Percentiles rank a stretch among this genome's conserved stretches.
These are phyloP conservation scores for Ornithorhynchus anatinus DNA, from an alignment of 2,113 vertebrate genomes.

Conservation along the genomic window DNA sequence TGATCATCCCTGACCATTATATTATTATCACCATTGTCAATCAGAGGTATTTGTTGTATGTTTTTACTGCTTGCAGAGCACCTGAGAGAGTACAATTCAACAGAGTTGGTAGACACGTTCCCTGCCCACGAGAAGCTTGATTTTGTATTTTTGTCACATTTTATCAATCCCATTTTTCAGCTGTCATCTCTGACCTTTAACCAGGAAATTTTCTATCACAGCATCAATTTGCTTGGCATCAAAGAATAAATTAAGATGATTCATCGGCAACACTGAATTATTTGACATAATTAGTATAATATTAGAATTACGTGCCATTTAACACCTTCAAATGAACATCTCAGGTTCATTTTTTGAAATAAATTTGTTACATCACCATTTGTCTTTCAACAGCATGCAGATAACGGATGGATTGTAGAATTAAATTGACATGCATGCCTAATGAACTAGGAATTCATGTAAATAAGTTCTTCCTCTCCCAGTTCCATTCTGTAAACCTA, in stretches of 20 bases:
- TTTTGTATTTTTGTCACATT: no score
- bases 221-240: neutral
- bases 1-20: no score
- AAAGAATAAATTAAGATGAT: neutral
- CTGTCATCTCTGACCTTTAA: neutral
- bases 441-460: constrained; percentile 31
- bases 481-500: neutral
- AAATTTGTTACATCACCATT: neutral
- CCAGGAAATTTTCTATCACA: neutral
- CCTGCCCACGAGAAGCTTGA: no score
- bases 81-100: no score
- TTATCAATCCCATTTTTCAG: no score
- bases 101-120: no score
- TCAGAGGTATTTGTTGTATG: no score
- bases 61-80: no score
- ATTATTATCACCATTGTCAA: no score
- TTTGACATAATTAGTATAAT: neutral
- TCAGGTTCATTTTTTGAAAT: constrained; percentile 23
- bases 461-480: constrained; percentile 8
- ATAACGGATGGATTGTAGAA: constrained; percentile 25
- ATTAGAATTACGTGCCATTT: neutral
- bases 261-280: no score
- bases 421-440: constrained; percentile 24
- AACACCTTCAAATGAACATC: constrained; percentile 8
- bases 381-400: constrained; percentile 5